A percentile compares a stretch with the other conserved stretches of the same genome.
Conservation (phyloP, 37 sponge, comb jelly and placozoan genomes). For the Ianthella basta region DNA sequence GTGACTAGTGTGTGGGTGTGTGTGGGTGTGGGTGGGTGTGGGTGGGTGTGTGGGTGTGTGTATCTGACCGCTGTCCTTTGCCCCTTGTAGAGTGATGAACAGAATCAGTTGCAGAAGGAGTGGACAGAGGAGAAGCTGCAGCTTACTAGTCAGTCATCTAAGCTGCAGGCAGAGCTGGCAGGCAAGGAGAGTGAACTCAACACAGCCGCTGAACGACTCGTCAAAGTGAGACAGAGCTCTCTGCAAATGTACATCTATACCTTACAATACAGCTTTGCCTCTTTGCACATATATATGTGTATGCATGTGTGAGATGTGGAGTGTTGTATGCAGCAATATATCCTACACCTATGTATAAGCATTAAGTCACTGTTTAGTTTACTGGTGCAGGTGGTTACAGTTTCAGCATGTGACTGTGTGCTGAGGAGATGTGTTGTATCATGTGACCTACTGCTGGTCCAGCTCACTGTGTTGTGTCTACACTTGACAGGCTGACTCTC, state of each 20-base stretch:
- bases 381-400: too few relatives aligned
- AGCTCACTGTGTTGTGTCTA: too few relatives aligned
- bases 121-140: conserved; percentile 28
- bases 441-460: too few relatives aligned
- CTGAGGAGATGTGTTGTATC: too few relatives aligned
- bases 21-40: not conserved
- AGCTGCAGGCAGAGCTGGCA: conserved; percentile 22
- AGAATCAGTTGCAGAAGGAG: conserved; percentile 24
- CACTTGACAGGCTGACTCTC: too few relatives aligned
- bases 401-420: too few relatives aligned
- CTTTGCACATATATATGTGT: too few relatives aligned
- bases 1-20: too few relatives aligned
- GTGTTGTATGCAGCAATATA: too few relatives aligned
- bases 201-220: not conserved
- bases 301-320: too few relatives aligned
- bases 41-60: not conserved
- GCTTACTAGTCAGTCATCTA: conserved; percentile 19
- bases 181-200: conserved; percentile 21
- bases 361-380: too few relatives aligned
- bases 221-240: conserved; percentile 4
- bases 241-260: not conserved
- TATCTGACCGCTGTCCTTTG: too few relatives aligned
- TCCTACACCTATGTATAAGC: not conserved
- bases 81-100: not conserved
- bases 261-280: not conserved